Conservation (phyloP, 2,888 invertebrate species). For the Seira ritae region DNA sequence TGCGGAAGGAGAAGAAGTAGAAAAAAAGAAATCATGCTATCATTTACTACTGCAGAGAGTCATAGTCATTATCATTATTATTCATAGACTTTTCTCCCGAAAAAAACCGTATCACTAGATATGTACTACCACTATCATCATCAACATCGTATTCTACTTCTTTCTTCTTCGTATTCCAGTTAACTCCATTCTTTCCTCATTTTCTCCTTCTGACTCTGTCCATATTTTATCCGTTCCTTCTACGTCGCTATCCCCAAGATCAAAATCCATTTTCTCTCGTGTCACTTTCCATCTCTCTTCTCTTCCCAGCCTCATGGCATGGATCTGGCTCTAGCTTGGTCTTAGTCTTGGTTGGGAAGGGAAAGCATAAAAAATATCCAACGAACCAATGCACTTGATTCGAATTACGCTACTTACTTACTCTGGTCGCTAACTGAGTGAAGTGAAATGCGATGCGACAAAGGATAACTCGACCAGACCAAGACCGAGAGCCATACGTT, state of each 20-base stretch:
- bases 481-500: constrained; percentile 20
- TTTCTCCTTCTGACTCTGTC: constrained; percentile 24
- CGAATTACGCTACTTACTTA: background rate
- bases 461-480: constrained; percentile 22
- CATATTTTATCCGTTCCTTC: background rate
- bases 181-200: constrained; percentile 51
- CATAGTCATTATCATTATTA: constrained; percentile 62
- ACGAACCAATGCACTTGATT: constrained; percentile 3
- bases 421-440: background rate
- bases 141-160: background rate
- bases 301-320: too few relatives aligned
- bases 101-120: constrained; percentile 5
- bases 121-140: too few relatives aligned
- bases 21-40: background rate
- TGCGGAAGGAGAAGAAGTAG: background rate
- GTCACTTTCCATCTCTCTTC: constrained; percentile 44
- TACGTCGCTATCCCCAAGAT: constrained; percentile 39
- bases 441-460: constrained; percentile 49
- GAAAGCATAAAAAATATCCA: background rate
- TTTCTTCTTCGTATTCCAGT: background rate
- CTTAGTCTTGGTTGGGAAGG: too few relatives aligned
- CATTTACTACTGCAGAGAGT: background rate
- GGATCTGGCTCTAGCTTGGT: too few relatives aligned
- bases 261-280: constrained; percentile 58
- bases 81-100: constrained; percentile 51